Conservation (phyloP, 2,797 vertebrate genomes). For the Siniperca obscura region DNA sequence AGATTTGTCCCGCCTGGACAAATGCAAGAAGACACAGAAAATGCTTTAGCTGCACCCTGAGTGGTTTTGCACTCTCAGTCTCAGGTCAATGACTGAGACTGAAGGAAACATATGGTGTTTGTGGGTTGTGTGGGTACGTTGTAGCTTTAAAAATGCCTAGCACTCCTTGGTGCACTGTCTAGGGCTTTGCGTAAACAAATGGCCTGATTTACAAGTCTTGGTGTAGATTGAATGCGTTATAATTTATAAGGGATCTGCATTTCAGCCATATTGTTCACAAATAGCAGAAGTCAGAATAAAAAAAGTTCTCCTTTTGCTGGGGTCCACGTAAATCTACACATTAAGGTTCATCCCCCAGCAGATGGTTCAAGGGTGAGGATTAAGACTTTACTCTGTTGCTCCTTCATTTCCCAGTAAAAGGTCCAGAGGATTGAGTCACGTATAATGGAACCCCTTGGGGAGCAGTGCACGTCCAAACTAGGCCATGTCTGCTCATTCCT, state of each 20-base stretch:
- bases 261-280: slow-evolving; percentile 10
- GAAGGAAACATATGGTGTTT: slow-evolving; percentile 69
- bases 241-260: slow-evolving; percentile 27
- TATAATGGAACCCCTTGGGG: slow-evolving; percentile 69
- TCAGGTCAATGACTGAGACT: slow-evolving; percentile 49
- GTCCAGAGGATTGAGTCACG: slow-evolving; percentile 63
- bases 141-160: slow-evolving; percentile 55
- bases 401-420: slow-evolving; percentile 67
- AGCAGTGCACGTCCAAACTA: slow-evolving; percentile 61
- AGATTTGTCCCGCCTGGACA: slow-evolving; percentile 21
- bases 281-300: slow-evolving; percentile 1
- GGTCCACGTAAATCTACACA: slow-evolving; percentile 36
- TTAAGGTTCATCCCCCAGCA: slow-evolving; percentile 58
- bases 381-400: slow-evolving; percentile 72
- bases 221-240: background rate
- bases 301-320: slow-evolving; percentile 15
- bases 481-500: slow-evolving; percentile 55
- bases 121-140: slow-evolving; percentile 30
- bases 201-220: slow-evolving; percentile 47
- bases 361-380: slow-evolving; percentile 76
- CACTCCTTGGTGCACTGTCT: slow-evolving; percentile 26
- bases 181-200: slow-evolving; percentile 69
- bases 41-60: slow-evolving; percentile 30
- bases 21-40: slow-evolving; percentile 18
- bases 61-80: slow-evolving; percentile 35